Evolutionary conservation across 2,113 vertebrate species (phyloP).

Genomic region (Rhodinocichla rosea): DNA sequence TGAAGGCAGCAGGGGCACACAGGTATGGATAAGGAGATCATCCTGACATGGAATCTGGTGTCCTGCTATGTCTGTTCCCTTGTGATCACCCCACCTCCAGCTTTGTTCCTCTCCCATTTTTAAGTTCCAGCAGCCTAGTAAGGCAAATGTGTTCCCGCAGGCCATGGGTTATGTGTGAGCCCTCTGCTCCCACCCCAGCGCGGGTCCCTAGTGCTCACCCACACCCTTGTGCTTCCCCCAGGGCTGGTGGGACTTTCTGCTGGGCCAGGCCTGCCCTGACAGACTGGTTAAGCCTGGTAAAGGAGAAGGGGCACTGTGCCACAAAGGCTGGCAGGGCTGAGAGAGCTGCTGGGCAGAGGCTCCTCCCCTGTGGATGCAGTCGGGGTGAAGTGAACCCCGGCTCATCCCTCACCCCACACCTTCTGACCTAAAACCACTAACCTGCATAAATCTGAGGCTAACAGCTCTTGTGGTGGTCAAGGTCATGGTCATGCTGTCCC

Average conservation of each 20-base stretch:
- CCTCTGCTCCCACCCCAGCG: neutral
- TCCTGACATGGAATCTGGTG: neutral
- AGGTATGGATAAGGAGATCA: neutral
- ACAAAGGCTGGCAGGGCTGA: neutral
- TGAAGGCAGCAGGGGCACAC: neutral
- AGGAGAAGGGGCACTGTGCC: neutral
- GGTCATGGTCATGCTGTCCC: neutral
- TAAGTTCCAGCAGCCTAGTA: neutral
- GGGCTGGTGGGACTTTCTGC: neutral
- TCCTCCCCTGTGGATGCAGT: fast-evolving
- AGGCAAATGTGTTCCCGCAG: neutral
- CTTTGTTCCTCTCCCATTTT: neutral
- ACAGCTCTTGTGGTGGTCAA: neutral
- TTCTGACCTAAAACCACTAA: neutral
- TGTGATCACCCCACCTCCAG: neutral
- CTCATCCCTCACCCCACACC: neutral
- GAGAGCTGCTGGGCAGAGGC: neutral
- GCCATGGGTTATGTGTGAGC: fast-evolving
- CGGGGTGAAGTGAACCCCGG: neutral
- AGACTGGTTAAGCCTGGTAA: neutral
- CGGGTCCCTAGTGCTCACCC: neutral
- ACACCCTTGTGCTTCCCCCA: neutral
- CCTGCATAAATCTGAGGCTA: neutral
- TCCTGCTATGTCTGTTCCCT: fast-evolving
- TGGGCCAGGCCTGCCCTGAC: neutral